Evolutionary conservation across 2,113 vertebrate species (phyloP), one percentile per base, ranked within the genome.

Genomic region (Tachuris rubrigastra): DNA sequence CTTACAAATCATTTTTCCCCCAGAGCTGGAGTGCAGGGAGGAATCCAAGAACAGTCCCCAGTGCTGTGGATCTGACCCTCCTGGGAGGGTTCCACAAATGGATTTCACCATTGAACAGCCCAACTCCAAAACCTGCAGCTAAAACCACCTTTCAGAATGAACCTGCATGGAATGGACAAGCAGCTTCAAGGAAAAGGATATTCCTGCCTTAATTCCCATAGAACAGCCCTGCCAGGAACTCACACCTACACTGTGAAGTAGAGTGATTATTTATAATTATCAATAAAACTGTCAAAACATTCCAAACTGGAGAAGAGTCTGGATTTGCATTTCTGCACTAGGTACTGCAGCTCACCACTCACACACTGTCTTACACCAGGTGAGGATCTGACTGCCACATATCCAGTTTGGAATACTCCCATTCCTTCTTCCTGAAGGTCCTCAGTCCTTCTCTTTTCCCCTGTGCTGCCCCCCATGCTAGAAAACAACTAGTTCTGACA

Each of bases 31-130:
- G 69, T 1, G 19, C 33, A 60, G 46, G 31, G 37, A 85, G 65
- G 73, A 79, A 59, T 6, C 33, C 60, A 50, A 28, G 30, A 8
- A 9, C 10, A 39, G 80, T 15, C 44, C 24, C 22, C 22, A 4
- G 28, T 16, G 67, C 46, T 0, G 0, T 15, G 50, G 58, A 35
- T 22, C 17, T 15, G 24, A 18, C 3, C 0, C 30, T 17, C 37
- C 39, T 9, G 12, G 44, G 24, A 20, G 18, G n/a, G 63, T 6
- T 14, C 9, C 42, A 2, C 0, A 25, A 25, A 35, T 10, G 35
- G 39, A 41, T 9, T 60, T 42, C 49, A 22, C 8, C 8, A 42
- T 0, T 4, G 41, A 55, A 8, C 4, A 22, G 42, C 47, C 33
- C 5, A 28, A 39, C 41, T 8, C n/a, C 4, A 37, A 60, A 41